Evolutionary conservation across 2,797 vertebrate species (phyloP).

Genomic region (Acestrorhynchus altus): DNA sequence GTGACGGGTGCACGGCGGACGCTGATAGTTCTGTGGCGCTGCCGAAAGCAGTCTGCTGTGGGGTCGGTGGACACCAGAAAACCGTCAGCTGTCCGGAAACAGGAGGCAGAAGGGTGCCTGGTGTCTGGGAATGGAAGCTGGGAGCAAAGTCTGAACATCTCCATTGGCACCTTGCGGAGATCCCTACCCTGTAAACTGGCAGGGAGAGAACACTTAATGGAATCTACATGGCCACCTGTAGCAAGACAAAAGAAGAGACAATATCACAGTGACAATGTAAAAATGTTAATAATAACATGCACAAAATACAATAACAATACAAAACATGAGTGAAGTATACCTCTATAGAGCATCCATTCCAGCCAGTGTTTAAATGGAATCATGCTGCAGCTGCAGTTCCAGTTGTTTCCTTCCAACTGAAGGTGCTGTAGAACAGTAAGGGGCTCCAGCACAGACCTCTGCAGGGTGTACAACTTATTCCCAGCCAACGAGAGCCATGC

Average conservation of each 20-base stretch:
- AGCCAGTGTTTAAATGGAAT: constrained; percentile 95
- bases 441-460: constrained; percentile 88
- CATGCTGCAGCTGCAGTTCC: constrained; percentile 93
- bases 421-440: constrained; percentile 85
- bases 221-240: constrained; percentile 84
- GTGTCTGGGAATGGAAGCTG: constrained; percentile 65
- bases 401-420: constrained; percentile 89
- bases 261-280: not conserved
- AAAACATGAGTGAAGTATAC: constrained; percentile 53
- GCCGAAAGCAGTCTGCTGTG: constrained; percentile 84
- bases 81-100: constrained; percentile 44
- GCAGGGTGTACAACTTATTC: constrained; percentile 86
- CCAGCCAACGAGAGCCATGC: constrained; percentile 87
- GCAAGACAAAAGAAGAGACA: constrained; percentile 12
- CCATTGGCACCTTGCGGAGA: constrained; percentile 90
- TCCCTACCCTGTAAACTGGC: constrained; percentile 89
- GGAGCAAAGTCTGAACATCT: constrained; percentile 94
- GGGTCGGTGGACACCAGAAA: constrained; percentile 31
- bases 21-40: constrained; percentile 86
- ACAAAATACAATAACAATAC: no score
- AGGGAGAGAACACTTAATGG: constrained; percentile 88
- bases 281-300: no score
- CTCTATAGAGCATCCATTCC: constrained; percentile 93
- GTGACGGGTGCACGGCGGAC: constrained; percentile 92
- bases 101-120: constrained; percentile 58